Base-by-base conservation (phyloP, 2,888 invertebrate genomes). In the Ganaspis brasiliensis region DNA sequence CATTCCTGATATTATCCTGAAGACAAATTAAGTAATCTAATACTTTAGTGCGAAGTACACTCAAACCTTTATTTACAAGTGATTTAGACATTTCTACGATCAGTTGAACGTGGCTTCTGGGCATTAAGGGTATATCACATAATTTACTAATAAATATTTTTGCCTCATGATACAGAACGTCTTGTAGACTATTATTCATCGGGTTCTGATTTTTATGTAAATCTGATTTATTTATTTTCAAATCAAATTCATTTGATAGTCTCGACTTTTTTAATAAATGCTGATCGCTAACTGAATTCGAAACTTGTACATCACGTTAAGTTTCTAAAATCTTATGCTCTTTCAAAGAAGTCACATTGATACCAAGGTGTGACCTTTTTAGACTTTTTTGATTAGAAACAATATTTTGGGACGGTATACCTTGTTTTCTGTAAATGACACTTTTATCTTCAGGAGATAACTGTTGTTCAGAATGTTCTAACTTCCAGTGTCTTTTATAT, bases 41-140 rank as follows among this genome's bases (percentile, higher is more conserved):
- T 35, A 61, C 37, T 61, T 61, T 61, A 8, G 1, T 8, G 3
- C 12, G 16, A 0, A 61, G 16, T 16, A 61, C 31, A 37, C 3
- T 35, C 16, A 61, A 61, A 35, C 35, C 19, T 16, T 61, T 16
- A 35, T 61, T 35, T 31, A 35, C 16, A 1, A 61, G n/a, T 3
- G 37, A 19, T 19, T 61, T 8, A 37, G 35, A 35, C 16, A 16
- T 35, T 12, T 61, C 10, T 2, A 61, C 35, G 35, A 61, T 16
- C 10, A 37, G 19, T 10, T 61, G 37, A 19, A 61, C 61, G 10
- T 61, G 61, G 35, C n/a, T 35, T 37, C 61, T 61, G 16, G 16
- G 61, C 3, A 37, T 35, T 16, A 16, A 61, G 19, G 19, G 16
- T 16, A 16, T 35, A 19, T 61, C 16, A 2, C 35, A 61, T 21